Percentiles rank a stretch among this genome's conserved stretches.
Conservation (phyloP, 2,113 vertebrate species). For the Corynorhinus townsendii region DNA sequence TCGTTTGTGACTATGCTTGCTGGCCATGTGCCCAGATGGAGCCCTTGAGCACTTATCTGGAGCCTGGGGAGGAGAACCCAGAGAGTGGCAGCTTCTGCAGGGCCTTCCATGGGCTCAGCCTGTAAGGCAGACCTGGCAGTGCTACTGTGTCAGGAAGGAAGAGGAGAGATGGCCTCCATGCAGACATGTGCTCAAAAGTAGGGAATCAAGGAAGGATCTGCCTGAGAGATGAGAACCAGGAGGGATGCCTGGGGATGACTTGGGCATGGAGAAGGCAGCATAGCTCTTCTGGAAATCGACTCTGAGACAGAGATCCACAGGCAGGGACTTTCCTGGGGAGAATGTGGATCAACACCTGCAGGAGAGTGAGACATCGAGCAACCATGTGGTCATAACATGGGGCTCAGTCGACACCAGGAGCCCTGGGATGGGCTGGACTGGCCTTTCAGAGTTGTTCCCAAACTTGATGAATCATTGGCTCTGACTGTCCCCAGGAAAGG, state of each 20-base stretch:
- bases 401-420: background rate
- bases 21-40: background rate
- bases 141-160: background rate
- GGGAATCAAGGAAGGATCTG: too few species aligned
- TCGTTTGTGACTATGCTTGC: background rate
- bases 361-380: background rate
- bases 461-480: background rate
- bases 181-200: background rate
- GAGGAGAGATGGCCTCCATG: background rate
- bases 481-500: background rate
- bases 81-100: background rate
- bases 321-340: background rate
- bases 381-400: fast-evolving
- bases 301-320: background rate
- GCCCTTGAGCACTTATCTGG: background rate
- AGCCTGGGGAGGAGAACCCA: background rate
- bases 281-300: background rate
- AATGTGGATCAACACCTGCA: background rate
- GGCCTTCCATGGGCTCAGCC: background rate
- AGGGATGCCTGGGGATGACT: background rate
- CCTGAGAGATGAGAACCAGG: background rate
- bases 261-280: background rate
- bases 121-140: background rate
- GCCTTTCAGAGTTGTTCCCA: background rate
- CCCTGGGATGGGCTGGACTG: background rate